A percentile compares a stretch with the other conserved stretches of the same genome.
Evolutionary conservation across 2,113 vertebrate species (phyloP).

Genomic region (Sterna hirundo): DNA sequence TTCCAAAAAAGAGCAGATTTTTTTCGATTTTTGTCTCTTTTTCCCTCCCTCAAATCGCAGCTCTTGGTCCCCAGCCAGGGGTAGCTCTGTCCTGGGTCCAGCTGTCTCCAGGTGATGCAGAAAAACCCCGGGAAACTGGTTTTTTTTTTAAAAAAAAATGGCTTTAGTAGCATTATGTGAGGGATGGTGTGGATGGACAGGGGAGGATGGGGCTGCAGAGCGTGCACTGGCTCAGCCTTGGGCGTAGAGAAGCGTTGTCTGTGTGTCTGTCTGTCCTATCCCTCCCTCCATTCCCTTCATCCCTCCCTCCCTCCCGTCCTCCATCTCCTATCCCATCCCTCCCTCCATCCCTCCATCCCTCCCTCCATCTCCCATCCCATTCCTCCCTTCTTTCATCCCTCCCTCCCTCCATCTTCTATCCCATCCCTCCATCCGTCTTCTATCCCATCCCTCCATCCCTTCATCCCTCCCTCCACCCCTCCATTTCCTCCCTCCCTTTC

Average conservation of each 20-base stretch:
- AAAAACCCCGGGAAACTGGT: fast-evolving
- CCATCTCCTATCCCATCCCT: not conserved
- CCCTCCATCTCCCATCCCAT: no score
- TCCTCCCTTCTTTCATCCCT: not conserved
- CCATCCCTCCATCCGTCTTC: not conserved
- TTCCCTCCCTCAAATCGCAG: fast-evolving
- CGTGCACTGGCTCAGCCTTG: not conserved
- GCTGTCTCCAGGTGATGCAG: not conserved
- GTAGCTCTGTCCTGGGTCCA: not conserved
- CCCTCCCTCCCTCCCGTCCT: no score
- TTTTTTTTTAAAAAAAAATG: not conserved
- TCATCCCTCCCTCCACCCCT: not conserved
- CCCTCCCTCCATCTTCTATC: not conserved
- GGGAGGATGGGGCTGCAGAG: not conserved
- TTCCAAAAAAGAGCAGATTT: not conserved
- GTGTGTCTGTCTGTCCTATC: not conserved
- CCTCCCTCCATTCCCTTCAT: not conserved
- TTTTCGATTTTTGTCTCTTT: not conserved
- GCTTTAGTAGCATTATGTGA: not conserved
- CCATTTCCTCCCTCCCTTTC: not conserved
- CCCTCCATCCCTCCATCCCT: not conserved
- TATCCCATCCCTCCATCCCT: not conserved
- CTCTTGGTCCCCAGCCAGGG: fast-evolving
- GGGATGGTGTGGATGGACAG: not conserved
- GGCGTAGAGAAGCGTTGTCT: not conserved